These are phyloP conservation scores for Pseudorasbora parva DNA, from an alignment of 2,113 vertebrate genomes.

Conservation along the genomic window DNA sequence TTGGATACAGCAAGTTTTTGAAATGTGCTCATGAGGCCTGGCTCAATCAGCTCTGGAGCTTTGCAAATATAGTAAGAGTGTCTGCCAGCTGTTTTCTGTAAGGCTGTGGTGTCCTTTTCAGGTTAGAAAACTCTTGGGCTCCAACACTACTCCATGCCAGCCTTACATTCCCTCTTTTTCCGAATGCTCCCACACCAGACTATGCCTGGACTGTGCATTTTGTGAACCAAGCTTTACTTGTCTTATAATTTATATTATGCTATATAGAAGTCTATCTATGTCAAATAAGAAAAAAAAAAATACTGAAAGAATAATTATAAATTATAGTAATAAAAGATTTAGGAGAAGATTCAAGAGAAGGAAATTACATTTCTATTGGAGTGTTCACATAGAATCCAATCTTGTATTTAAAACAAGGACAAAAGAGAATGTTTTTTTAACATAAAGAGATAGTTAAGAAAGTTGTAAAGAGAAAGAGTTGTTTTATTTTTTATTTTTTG, in stretches of 20 bases:
- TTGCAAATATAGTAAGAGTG: background rate
- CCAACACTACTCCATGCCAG: constrained; percentile 6
- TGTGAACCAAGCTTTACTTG: background rate
- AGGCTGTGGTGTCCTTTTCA: constrained; percentile 17
- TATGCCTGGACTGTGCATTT: background rate
- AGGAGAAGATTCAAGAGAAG: no score
- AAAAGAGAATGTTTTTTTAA: background rate
- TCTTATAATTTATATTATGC: background rate
- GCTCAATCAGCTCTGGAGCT: background rate
- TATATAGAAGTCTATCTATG: background rate
- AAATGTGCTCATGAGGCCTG: constrained; percentile 1
- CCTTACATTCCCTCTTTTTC: constrained; percentile 1
- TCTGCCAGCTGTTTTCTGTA: constrained; percentile 20
- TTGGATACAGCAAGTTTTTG: constrained; percentile 10
- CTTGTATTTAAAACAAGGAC: no score
- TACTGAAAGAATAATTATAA: background rate
- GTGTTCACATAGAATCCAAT: no score
- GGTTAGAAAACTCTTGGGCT: background rate
- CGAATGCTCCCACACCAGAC: constrained; percentile 2
- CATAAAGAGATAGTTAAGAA: no score
- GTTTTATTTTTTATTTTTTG: no score
- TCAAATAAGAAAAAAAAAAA: background rate
- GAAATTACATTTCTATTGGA: no score
- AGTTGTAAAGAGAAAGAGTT: no score
- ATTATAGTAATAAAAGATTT: no score